A percentile compares a stretch with the other conserved stretches of the same genome.
Evolutionary conservation across 37 sponge, comb jelly and placozoan species (phyloP).

Genomic region (Lycopodina hypogea): DNA sequence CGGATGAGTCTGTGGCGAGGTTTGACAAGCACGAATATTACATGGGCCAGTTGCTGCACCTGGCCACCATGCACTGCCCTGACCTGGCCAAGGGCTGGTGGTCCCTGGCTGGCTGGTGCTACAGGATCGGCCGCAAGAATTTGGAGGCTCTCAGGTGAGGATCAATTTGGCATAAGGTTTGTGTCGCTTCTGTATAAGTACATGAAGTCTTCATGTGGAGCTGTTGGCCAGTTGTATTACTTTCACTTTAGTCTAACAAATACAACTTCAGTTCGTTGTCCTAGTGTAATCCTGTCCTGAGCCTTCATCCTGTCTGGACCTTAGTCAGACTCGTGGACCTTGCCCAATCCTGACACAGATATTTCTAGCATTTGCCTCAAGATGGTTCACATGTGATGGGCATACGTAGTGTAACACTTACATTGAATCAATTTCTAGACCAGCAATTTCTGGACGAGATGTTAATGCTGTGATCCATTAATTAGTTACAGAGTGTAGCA

Average conservation of each 20-base stretch:
- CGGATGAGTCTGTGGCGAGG: constrained; percentile 68
- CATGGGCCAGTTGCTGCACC: constrained; percentile 77
- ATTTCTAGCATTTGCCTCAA: no score
- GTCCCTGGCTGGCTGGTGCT: constrained; percentile 89
- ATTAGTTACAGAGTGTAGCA: no score
- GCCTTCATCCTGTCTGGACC: no score
- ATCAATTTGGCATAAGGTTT: background rate
- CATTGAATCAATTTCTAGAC: no score
- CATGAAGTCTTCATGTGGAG: background rate
- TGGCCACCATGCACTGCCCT: constrained; percentile 77
- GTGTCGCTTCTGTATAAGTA: background rate
- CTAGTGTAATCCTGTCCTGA: no score
- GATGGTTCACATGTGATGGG: background rate
- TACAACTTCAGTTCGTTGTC: no score
- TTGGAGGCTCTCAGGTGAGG: constrained; percentile 73
- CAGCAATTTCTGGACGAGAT: no score
- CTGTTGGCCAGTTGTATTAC: background rate
- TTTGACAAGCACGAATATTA: constrained; percentile 77
- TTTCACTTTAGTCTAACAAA: background rate
- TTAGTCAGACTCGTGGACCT: no score
- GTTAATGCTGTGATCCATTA: no score
- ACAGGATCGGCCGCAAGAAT: constrained; percentile 83
- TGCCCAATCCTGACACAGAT: no score
- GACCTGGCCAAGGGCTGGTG: constrained; percentile 87
- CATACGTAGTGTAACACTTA: no score